Evolutionary conservation across 2,888 invertebrate genomes (phyloP).

Genomic region (Scaptodrosophila latifasciaeformis): DNA sequence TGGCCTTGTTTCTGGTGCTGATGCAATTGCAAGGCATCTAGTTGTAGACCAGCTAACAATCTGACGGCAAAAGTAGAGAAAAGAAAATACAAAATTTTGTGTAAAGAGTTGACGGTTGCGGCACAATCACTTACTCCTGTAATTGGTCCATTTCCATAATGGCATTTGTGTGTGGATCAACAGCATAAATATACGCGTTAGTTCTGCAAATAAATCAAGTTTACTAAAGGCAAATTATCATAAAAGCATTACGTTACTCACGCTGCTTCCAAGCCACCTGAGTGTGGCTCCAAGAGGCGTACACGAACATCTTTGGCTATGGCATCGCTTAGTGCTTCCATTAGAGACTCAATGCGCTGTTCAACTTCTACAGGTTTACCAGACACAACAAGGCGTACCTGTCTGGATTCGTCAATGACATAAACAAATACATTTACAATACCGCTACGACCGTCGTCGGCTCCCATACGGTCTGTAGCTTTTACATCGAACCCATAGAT

Average conservation of each 20-base stretch:
- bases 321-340: conserved; percentile 81
- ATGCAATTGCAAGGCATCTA: conserved; percentile 56
- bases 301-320: conserved; percentile 88
- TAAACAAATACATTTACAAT: conserved; percentile 92
- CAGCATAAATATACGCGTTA: conserved; percentile 89
- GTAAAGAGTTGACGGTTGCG: conserved; percentile 16
- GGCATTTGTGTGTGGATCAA: conserved; percentile 87
- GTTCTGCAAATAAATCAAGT: conserved; percentile 78
- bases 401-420: conserved; percentile 86
- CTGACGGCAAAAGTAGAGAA: conserved; percentile 77
- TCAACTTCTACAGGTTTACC: conserved; percentile 86
- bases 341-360: conserved; percentile 82
- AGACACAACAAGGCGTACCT: conserved; percentile 86
- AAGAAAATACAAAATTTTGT: not conserved
- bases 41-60: conserved; percentile 75
- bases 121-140: conserved; percentile 79
- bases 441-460: conserved; percentile 87
- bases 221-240: not conserved
- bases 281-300: conserved; percentile 85
- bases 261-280: conserved; percentile 76
- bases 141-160: conserved; percentile 87
- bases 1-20: conserved; percentile 49
- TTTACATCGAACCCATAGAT: conserved; percentile 92
- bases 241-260: conserved; percentile 58
- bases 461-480: conserved; percentile 87